Conservation (phyloP, 2,797 vertebrate species). For the Mareca strepera region DNA sequence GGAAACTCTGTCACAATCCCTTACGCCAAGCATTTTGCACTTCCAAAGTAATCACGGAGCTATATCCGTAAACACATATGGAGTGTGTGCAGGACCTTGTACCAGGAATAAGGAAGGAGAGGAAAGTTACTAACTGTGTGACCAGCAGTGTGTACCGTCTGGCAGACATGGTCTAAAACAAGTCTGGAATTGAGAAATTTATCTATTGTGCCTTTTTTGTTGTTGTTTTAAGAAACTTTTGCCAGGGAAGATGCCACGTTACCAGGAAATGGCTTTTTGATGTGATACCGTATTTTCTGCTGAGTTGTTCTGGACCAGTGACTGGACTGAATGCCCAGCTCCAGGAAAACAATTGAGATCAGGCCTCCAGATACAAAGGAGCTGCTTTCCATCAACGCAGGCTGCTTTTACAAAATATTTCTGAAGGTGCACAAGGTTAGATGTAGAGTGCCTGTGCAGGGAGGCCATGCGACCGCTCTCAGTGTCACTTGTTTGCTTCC, state of each 20-base stretch:
- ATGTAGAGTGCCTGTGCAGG: neutral
- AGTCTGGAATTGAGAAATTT: constrained; percentile 2
- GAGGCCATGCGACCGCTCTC: rapidly evolving
- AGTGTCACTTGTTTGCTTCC: neutral
- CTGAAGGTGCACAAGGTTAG: neutral
- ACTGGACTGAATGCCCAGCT: neutral
- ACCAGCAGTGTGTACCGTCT: neutral
- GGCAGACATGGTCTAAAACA: constrained; percentile 11
- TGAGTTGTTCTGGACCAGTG: neutral
- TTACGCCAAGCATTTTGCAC: neutral
- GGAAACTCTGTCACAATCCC: neutral
- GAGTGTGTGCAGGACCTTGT: neutral
- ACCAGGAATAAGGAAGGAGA: constrained; percentile 10
- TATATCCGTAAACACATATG: neutral
- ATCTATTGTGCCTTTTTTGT: neutral
- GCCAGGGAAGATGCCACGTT: constrained; percentile 46
- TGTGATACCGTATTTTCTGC: neutral
- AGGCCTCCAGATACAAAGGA: neutral
- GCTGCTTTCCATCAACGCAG: neutral
- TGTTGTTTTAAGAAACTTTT: constrained; percentile 37
- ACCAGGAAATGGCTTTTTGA: constrained; percentile 44
- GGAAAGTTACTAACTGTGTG: constrained; percentile 1
- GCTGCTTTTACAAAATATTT: neutral
- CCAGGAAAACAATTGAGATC: neutral
- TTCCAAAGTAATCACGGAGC: constrained; percentile 45